These are phyloP conservation scores for Aplodontia rufa DNA, from an alignment of 2,113 vertebrate genomes.

Conservation along the genomic window DNA sequence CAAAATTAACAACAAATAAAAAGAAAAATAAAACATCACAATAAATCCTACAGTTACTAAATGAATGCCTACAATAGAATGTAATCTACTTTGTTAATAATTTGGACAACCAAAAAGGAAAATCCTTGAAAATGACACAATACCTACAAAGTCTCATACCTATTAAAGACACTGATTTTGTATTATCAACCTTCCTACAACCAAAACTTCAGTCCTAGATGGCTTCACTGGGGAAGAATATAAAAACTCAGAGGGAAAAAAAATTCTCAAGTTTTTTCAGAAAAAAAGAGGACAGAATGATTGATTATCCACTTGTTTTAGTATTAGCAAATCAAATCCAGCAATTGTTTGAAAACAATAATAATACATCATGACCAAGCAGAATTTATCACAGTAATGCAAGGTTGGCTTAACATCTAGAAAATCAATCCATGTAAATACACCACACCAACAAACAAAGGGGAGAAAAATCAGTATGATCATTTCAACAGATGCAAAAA, in stretches of 20 bases:
- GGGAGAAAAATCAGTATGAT: neutral
- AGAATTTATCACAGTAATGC: neutral
- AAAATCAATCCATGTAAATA: neutral
- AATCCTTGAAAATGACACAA: conserved; percentile 11
- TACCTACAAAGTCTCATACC: neutral
- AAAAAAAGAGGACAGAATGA: neutral
- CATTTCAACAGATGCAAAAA: neutral
- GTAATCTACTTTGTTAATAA: neutral
- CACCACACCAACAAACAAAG: neutral
- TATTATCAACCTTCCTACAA: neutral
- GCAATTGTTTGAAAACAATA: neutral
- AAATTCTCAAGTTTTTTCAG: neutral
- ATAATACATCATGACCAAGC: neutral
- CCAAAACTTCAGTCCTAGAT: neutral
- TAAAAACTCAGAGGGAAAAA: neutral
- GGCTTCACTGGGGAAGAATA: neutral
- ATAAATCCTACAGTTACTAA: neutral
- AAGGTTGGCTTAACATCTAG: neutral
- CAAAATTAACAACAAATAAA: neutral
- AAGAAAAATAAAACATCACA: neutral
- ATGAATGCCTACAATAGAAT: neutral
- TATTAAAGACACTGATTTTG: neutral
- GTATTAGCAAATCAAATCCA: neutral
- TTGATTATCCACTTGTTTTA: neutral
- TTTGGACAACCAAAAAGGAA: neutral